These are phyloP conservation scores for Ictalurus furcatus DNA, from an alignment of 2,113 vertebrate species.

Conservation along the genomic window DNA sequence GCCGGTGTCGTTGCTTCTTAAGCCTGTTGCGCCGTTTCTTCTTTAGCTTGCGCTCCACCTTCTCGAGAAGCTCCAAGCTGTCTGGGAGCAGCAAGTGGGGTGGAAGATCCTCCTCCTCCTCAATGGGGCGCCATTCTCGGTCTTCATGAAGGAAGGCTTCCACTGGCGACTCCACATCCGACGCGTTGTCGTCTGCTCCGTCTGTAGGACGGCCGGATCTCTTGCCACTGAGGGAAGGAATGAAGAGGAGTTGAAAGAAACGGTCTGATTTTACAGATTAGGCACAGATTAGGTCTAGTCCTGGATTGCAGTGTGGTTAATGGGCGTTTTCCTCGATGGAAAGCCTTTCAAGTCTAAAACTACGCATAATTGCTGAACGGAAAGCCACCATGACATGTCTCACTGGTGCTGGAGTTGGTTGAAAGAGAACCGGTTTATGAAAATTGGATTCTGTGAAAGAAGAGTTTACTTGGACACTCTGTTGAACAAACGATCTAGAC, in stretches of 20 bases:
- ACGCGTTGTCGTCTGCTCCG: slow-evolving; percentile 16
- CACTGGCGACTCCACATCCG: slow-evolving; percentile 42
- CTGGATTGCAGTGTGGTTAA: background rate
- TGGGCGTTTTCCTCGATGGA: slow-evolving; percentile 12
- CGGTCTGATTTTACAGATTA: background rate
- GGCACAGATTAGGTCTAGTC: background rate
- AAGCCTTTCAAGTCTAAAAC: slow-evolving; percentile 22
- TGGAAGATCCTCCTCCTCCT: slow-evolving; percentile 68
- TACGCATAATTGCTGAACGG: slow-evolving; percentile 19
- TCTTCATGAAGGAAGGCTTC: slow-evolving; percentile 72
- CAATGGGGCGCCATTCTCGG: slow-evolving; percentile 57
- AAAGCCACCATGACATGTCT: slow-evolving; percentile 8
- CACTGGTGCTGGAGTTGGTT: background rate
- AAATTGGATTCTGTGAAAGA: slow-evolving; percentile 3
- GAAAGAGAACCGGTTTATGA: slow-evolving; percentile 5
- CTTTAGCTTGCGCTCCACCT: slow-evolving; percentile 74
- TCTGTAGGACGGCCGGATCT: slow-evolving; percentile 9
- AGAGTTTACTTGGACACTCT: background rate
- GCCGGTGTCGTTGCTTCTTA: slow-evolving; percentile 73
- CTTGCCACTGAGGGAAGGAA: slow-evolving; percentile 47
- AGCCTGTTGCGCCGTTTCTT: slow-evolving; percentile 76
- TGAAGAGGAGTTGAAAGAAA: background rate
- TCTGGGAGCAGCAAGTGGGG: slow-evolving; percentile 68
- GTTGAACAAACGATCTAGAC: background rate
- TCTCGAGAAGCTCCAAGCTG: slow-evolving; percentile 68